Conservation (phyloP, 2,888 invertebrate genomes). For the Torymus aiolomorphi region DNA sequence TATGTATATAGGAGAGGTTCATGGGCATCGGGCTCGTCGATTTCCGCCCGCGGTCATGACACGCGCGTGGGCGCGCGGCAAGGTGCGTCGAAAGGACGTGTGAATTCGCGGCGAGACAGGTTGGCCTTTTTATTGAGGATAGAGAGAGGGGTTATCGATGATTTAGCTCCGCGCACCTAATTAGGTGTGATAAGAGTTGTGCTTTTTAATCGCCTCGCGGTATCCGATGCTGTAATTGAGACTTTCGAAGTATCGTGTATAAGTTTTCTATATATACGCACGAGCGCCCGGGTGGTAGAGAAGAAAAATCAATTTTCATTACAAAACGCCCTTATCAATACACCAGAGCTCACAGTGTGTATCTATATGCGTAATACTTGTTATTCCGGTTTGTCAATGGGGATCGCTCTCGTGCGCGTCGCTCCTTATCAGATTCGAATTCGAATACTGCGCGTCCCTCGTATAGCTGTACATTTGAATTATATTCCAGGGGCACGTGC, state of each 20-base stretch:
- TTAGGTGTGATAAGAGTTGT: too few relatives aligned
- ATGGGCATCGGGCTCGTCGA: background rate
- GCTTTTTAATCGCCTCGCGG: too few relatives aligned
- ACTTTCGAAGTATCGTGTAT: too few relatives aligned
- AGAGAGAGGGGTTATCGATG: background rate
- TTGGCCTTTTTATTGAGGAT: background rate
- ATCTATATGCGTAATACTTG: slow-evolving; percentile 26
- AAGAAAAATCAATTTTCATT: slow-evolving; percentile 37
- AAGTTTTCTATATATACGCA: too few relatives aligned
- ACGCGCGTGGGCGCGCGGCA: slow-evolving; percentile 22
- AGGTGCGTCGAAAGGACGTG: background rate
- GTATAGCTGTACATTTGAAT: slow-evolving; percentile 26
- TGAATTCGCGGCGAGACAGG: slow-evolving; percentile 19
- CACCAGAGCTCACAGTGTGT: background rate
- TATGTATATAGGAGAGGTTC: background rate
- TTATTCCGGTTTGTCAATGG: slow-evolving; percentile 43
- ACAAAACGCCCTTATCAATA: slow-evolving; percentile 36
- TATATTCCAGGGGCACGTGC: background rate
- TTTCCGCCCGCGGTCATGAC: background rate
- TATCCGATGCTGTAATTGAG: too few relatives aligned
- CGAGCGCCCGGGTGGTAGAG: background rate
- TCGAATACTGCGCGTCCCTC: background rate
- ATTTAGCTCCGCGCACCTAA: background rate
- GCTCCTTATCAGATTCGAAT: slow-evolving; percentile 37
- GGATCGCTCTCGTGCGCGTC: background rate